phyloP scores from a whole-genome alignment of 2,797 vertebrate genomes.

The Lacerta bilineata region DNA sequence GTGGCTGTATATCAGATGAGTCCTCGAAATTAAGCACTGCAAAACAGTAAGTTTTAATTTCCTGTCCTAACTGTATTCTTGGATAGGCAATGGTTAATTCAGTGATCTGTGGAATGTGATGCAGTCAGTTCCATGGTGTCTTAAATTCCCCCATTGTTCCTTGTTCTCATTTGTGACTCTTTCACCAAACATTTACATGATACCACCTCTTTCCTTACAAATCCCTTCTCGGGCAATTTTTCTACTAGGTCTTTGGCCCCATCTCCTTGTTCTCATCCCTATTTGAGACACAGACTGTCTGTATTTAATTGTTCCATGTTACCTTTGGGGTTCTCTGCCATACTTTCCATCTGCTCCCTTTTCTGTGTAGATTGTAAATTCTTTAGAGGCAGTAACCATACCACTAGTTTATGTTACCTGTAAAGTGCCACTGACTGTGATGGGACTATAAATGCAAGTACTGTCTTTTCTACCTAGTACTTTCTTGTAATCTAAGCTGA shows the following conservation, averaged over 20 bases:
- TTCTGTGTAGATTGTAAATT: not conserved
- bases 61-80: slow-evolving; percentile 25
- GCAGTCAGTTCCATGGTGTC: not conserved
- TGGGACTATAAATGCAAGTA: not conserved
- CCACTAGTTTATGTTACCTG: not conserved
- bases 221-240: slow-evolving; percentile 13
- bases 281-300: not conserved
- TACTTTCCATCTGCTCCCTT: not conserved
- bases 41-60: not conserved
- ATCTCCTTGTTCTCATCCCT: not conserved
- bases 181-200: not conserved
- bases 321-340: not conserved
- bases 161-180: not conserved
- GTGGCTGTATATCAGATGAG: too few relatives aligned
- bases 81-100: not conserved
- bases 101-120: not conserved
- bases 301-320: not conserved
- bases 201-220: not conserved
- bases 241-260: not conserved
- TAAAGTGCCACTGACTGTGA: not conserved
- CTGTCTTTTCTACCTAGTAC: not conserved
- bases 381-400: not conserved
- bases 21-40: too few relatives aligned
- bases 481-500: not conserved
- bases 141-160: not conserved